Conservation (phyloP, 2,797 vertebrate species). For the Alfaro cultratus region DNA sequence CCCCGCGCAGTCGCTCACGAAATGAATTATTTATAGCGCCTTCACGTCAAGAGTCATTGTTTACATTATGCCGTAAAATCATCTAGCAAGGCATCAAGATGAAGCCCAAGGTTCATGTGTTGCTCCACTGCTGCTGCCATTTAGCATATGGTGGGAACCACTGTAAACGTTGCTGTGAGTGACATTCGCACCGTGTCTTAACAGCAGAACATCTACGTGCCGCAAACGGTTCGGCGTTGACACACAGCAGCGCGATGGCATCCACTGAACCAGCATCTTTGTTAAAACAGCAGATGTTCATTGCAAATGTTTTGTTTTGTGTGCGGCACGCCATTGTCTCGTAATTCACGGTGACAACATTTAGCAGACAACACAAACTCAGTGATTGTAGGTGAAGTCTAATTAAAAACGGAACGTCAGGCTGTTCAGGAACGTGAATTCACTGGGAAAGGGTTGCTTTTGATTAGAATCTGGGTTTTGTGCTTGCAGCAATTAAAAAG, state of each 20-base stretch:
- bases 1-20: slow-evolving; percentile 65
- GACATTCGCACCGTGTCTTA: slow-evolving; percentile 14
- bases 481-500: slow-evolving; percentile 12
- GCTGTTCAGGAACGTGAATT: slow-evolving; percentile 8
- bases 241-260: slow-evolving; percentile 20
- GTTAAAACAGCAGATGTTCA: slow-evolving; percentile 56
- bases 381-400: slow-evolving; percentile 4
- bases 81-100: slow-evolving; percentile 26
- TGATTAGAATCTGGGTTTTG: neutral
- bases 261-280: slow-evolving; percentile 14
- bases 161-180: slow-evolving; percentile 31
- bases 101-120: slow-evolving; percentile 39
- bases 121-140: slow-evolving; percentile 23
- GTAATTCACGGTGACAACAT: slow-evolving; percentile 25
- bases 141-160: slow-evolving; percentile 26
- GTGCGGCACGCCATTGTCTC: slow-evolving; percentile 4
- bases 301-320: slow-evolving; percentile 28
- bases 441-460: neutral
- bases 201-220: slow-evolving; percentile 14
- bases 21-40: slow-evolving; percentile 76
- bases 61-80: slow-evolving; percentile 68
- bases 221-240: slow-evolving; percentile 31
- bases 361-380: slow-evolving; percentile 6
- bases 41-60: slow-evolving; percentile 68
- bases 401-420: slow-evolving; percentile 17